Conservation (phyloP, 2,113 vertebrate species). For the Cyprinus carpio region DNA sequence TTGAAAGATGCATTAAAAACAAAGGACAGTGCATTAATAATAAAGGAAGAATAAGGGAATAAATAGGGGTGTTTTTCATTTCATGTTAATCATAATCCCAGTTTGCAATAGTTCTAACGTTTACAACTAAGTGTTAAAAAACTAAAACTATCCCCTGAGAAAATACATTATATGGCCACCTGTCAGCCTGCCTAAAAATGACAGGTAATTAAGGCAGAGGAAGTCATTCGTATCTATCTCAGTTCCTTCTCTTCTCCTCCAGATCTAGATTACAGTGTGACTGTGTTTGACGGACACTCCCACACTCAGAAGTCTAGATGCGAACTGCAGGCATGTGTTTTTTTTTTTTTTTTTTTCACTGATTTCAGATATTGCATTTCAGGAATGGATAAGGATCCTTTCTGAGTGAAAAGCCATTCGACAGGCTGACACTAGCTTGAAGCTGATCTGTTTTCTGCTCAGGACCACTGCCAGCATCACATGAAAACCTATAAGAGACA, state of each 20-base stretch:
- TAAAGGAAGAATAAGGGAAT: no score
- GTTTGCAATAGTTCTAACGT: background rate
- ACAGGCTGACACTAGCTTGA: conserved; percentile 30
- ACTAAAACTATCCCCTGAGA: background rate
- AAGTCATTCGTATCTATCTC: conserved; percentile 27
- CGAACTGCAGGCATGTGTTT: conserved; percentile 1
- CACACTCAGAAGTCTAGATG: conserved; percentile 22
- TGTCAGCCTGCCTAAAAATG: conserved; percentile 8
- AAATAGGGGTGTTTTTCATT: background rate
- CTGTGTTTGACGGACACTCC: conserved; percentile 23
- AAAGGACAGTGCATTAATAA: no score
- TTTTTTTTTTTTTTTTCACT: background rate
- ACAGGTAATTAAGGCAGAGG: conserved; percentile 41
- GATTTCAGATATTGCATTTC: conserved; percentile 43
- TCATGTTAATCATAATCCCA: background rate
- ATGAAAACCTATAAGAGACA: background rate
- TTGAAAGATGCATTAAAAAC: background rate
- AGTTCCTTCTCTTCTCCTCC: conserved; percentile 27
- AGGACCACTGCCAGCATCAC: conserved; percentile 39
- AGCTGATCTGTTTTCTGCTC: conserved; percentile 34
- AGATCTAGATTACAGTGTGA: conserved; percentile 29
- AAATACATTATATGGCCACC: background rate
- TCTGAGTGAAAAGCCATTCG: conserved; percentile 30
- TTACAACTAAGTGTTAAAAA: background rate
- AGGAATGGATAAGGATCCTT: conserved; percentile 23